Percentiles rank a stretch among this genome's conserved stretches.
Conservation (phyloP, 2,113 vertebrate genomes). For the Mionectes macconnelli region DNA sequence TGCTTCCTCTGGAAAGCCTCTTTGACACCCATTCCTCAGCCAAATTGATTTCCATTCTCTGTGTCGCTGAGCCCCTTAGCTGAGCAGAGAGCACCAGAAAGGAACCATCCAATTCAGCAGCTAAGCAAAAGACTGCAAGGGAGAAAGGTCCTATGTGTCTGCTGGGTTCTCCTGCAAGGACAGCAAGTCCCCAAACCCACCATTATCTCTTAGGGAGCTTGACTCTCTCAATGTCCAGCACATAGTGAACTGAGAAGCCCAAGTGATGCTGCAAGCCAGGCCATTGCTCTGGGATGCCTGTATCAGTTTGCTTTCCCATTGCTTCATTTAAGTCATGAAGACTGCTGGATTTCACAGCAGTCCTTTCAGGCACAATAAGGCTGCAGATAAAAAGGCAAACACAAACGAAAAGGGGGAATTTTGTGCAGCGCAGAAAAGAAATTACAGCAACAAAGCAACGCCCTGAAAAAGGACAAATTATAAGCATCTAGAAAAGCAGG, state of each 20-base stretch:
- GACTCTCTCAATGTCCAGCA: neutral
- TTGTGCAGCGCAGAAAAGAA: neutral
- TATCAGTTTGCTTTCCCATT: neutral
- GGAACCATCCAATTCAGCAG: neutral
- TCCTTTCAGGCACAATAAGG: neutral
- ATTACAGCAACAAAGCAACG: fast-evolving
- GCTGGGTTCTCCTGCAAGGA: neutral
- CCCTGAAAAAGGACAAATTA: neutral
- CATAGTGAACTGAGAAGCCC: neutral
- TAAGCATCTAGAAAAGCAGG: neutral
- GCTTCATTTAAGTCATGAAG: neutral
- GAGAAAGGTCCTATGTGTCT: neutral
- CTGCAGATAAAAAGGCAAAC: neutral
- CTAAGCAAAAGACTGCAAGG: neutral
- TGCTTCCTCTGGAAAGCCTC: neutral
- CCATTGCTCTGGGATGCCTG: neutral
- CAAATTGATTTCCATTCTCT: neutral
- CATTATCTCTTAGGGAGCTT: neutral
- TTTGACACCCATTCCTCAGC: neutral
- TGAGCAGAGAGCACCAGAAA: neutral
- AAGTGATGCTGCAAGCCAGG: neutral
- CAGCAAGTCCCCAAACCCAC: neutral
- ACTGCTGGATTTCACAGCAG: neutral
- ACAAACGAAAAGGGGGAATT: neutral
- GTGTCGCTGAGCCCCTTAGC: neutral